Evolutionary conservation across 2,113 vertebrate species (phyloP).

Genomic region (Theristicus caerulescens): DNA sequence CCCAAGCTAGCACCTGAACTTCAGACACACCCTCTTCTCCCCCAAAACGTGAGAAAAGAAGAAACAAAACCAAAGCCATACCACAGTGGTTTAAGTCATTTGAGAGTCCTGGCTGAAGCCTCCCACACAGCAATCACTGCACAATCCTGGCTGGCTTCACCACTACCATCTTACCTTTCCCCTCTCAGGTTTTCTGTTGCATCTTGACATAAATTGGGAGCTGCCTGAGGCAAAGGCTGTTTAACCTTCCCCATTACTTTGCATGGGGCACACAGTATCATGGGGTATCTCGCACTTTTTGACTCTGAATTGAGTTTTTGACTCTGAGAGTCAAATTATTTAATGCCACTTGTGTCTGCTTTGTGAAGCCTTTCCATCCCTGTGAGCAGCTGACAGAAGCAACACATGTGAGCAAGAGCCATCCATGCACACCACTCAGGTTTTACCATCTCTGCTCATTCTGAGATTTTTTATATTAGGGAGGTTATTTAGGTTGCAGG

Average conservation of each 20-base stretch:
- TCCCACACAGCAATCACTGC: background rate
- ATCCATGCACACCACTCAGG: background rate
- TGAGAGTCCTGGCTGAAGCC: background rate
- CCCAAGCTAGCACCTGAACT: background rate
- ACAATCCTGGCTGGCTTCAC: background rate
- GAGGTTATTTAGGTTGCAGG: background rate
- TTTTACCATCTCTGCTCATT: background rate
- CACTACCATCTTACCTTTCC: background rate
- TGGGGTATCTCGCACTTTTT: background rate
- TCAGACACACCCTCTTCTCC: background rate
- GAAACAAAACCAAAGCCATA: conserved; percentile 13
- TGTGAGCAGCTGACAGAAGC: background rate
- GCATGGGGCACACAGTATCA: background rate
- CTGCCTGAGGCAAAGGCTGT: background rate
- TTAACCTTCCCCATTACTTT: background rate
- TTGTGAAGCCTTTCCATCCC: background rate
- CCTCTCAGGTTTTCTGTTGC: background rate
- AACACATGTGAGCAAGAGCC: background rate
- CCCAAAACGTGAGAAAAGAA: conserved; percentile 26
- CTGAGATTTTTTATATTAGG: background rate
- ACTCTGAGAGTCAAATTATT: background rate
- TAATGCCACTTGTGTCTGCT: background rate
- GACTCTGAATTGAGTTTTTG: background rate
- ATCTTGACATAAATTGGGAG: background rate
- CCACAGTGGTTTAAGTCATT: background rate